phyloP scores from a whole-genome alignment of 2,797 vertebrate genomes.

The Enteromius unitaeniatus region DNA sequence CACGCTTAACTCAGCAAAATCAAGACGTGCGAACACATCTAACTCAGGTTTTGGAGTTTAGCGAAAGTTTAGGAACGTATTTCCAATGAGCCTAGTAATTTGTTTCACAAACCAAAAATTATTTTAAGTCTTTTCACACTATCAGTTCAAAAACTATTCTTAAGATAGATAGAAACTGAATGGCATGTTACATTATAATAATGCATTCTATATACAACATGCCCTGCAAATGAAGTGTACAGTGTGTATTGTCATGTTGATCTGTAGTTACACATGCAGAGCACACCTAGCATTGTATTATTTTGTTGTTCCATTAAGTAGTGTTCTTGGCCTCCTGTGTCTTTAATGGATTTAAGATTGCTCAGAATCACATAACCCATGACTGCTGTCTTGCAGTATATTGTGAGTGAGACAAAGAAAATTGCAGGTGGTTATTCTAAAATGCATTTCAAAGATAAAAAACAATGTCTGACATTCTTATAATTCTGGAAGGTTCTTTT shows the following conservation, averaged over 20 bases:
- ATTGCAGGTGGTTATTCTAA: slow-evolving; percentile 53
- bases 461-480: slow-evolving; percentile 11
- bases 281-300: background rate
- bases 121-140: background rate
- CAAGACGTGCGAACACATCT: no score
- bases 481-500: slow-evolving; percentile 4
- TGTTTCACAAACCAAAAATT: background rate
- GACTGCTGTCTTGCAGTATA: background rate
- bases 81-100: no score
- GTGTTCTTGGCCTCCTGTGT: slow-evolving; percentile 21
- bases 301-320: slow-evolving; percentile 17
- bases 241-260: background rate
- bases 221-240: background rate
- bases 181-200: background rate
- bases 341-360: slow-evolving; percentile 46
- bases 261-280: background rate
- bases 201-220: background rate
- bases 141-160: background rate
- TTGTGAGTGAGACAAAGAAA: slow-evolving; percentile 22
- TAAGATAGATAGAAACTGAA: background rate
- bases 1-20: no score
- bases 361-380: slow-evolving; percentile 23
- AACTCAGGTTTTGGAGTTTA: no score
- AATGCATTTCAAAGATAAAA: slow-evolving; percentile 28
- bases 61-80: no score